Percentiles rank a stretch among this genome's conserved stretches.
These are phyloP conservation scores for Stegodyphus dumicola DNA, from an alignment of 1,140 invertebrate species.

Conservation along the genomic window DNA sequence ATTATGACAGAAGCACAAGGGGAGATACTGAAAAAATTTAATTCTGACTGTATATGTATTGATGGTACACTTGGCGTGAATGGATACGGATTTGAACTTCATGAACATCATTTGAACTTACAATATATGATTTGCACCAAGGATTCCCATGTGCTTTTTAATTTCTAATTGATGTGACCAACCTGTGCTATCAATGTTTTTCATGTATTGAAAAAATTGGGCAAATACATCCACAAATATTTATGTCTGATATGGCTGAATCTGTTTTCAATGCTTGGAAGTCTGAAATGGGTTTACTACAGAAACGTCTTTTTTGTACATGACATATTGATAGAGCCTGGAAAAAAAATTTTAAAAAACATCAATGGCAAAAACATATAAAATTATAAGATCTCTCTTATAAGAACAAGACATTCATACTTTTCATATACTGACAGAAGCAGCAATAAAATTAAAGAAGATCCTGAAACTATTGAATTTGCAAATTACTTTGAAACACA, in stretches of 20 bases:
- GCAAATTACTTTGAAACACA: no score
- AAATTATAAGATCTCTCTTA: background rate
- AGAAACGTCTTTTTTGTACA: constrained; percentile 28
- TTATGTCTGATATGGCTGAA: constrained; percentile 49
- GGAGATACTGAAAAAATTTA: constrained; percentile 16
- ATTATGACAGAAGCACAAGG: constrained; percentile 17
- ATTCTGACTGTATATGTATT: constrained; percentile 19
- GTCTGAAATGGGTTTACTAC: background rate
- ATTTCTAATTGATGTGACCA: constrained; percentile 13
- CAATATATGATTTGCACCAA: constrained; percentile 11
- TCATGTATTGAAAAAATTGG: constrained; percentile 3
- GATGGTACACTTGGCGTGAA: constrained; percentile 15
- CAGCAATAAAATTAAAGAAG: no score
- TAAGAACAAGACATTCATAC: no score
- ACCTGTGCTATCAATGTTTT: background rate
- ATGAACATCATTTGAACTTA: background rate
- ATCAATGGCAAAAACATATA: background rate
- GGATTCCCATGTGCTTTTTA: constrained; percentile 20
- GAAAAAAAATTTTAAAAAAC: constrained; percentile 3
- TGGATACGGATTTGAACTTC: constrained; percentile 10
- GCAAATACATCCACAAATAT: constrained; percentile 1
- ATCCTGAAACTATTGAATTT: no score
- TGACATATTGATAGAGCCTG: constrained; percentile 21
- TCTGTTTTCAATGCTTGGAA: constrained; percentile 30
- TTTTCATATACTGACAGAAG: no score